A percentile compares a stretch with the other conserved stretches of the same genome.
These are phyloP conservation scores for Macrosteles quadrilineatus DNA, from an alignment of 1,140 invertebrate species.

Conservation along the genomic window DNA sequence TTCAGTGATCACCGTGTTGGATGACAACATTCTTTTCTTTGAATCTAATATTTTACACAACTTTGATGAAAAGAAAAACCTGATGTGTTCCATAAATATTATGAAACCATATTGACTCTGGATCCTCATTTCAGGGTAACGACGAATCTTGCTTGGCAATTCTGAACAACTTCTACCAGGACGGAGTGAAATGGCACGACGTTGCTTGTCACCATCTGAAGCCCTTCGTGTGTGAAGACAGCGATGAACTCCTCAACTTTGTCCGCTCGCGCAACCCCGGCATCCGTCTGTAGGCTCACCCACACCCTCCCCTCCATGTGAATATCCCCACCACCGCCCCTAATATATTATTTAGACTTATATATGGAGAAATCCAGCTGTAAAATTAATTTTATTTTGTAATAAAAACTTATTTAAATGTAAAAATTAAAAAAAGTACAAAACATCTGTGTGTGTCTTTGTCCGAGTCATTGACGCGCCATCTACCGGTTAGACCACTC, in stretches of 20 bases:
- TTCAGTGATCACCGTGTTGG: no score
- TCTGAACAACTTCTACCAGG: slow-evolving; percentile 91
- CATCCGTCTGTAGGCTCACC: slow-evolving; percentile 68
- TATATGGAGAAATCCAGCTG: slow-evolving; percentile 7
- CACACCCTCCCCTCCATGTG: slow-evolving; percentile 6
- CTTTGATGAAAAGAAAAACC: not conserved
- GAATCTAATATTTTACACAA: no score
- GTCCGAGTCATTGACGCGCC: no score
- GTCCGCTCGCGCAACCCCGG: slow-evolving; percentile 82
- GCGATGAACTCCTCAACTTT: slow-evolving; percentile 88
- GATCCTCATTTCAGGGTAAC: slow-evolving; percentile 64
- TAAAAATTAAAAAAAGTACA: slow-evolving; percentile 22
- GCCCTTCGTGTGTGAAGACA: slow-evolving; percentile 91
- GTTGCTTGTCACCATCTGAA: slow-evolving; percentile 90
- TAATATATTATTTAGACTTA: slow-evolving; percentile 19
- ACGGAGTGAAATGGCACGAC: slow-evolving; percentile 91
- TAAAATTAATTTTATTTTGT: slow-evolving; percentile 23
- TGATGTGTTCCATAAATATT: not conserved
- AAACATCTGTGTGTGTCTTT: not conserved
- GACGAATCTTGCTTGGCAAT: slow-evolving; percentile 89
- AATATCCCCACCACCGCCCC: slow-evolving; percentile 3
- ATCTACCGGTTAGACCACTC: no score
- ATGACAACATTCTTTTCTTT: not conserved
- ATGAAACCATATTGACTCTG: no score
- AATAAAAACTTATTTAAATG: slow-evolving; percentile 24